phyloP scores from a whole-genome alignment of 2,797 vertebrate species.

The Simalia tracyae region DNA sequence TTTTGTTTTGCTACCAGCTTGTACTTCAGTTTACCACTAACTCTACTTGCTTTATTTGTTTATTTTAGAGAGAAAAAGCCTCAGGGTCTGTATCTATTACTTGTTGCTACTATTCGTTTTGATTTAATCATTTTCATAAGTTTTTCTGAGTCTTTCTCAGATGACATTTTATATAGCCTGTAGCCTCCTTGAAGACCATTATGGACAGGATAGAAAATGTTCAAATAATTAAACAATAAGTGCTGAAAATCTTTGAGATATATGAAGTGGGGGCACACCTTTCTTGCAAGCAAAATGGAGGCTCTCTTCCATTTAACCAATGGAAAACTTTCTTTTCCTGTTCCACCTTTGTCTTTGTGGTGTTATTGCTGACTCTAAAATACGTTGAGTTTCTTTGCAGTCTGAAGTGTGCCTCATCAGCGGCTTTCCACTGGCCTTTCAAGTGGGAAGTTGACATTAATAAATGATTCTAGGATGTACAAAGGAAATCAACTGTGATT shows the following conservation, averaged over 20 bases:
- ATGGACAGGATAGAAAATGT: not conserved
- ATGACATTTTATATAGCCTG: not conserved
- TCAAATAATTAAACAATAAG: not conserved
- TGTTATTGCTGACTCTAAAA: not conserved
- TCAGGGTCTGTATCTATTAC: not conserved
- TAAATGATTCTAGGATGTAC: not conserved
- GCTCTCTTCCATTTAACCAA: not conserved
- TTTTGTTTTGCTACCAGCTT: not conserved
- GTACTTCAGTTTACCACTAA: not conserved
- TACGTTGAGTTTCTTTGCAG: not conserved
- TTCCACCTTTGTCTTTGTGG: not conserved
- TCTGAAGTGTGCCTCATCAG: not conserved
- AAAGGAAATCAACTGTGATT: slow-evolving; percentile 1
- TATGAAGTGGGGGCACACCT: not conserved
- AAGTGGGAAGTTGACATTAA: not conserved
- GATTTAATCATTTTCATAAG: not conserved
- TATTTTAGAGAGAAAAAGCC: not conserved
- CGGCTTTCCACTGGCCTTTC: not conserved
- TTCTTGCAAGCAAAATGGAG: not conserved
- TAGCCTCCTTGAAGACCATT: not conserved
- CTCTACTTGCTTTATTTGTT: not conserved
- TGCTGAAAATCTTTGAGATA: not conserved
- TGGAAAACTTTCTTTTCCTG: not conserved
- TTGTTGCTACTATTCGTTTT: not conserved
- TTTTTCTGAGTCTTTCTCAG: not conserved